Evolutionary conservation across 2,888 invertebrate species (phyloP).

Genomic region (Mesoligia furuncula): DNA sequence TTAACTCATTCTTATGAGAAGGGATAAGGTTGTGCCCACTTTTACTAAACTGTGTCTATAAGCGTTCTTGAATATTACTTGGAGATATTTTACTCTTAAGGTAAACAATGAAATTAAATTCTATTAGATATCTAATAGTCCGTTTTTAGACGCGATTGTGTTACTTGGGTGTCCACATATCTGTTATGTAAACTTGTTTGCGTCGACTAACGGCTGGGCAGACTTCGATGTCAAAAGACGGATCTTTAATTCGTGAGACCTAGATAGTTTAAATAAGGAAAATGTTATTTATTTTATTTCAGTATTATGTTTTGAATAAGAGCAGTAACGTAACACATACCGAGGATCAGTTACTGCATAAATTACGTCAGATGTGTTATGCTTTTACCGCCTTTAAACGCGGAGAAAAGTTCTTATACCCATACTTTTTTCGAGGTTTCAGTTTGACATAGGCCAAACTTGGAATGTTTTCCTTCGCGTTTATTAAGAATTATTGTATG

Average conservation of each 20-base stretch:
- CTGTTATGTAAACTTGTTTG: background rate
- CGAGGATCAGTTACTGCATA: too few relatives aligned
- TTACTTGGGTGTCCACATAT: too few relatives aligned
- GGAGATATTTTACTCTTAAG: too few relatives aligned
- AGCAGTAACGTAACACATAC: too few relatives aligned
- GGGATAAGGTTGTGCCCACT: too few relatives aligned
- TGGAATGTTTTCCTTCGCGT: background rate
- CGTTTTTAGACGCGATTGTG: too few relatives aligned
- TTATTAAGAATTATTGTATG: background rate
- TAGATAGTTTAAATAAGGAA: background rate
- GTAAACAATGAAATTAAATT: too few relatives aligned
- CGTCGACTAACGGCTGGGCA: conserved; percentile 15
- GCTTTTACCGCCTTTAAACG: background rate
- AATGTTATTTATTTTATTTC: background rate
- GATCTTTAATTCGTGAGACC: background rate
- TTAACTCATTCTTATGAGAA: too few relatives aligned
- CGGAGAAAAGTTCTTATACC: background rate
- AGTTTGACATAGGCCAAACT: background rate
- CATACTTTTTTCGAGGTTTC: background rate
- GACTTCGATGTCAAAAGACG: background rate
- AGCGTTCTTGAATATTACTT: too few relatives aligned
- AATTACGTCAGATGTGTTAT: background rate
- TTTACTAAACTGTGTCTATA: too few relatives aligned
- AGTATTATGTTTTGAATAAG: background rate
- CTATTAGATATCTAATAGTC: too few relatives aligned